phyloP scores from a whole-genome alignment of 1,140 invertebrate species.

The Leptoteleia sp. region DNA sequence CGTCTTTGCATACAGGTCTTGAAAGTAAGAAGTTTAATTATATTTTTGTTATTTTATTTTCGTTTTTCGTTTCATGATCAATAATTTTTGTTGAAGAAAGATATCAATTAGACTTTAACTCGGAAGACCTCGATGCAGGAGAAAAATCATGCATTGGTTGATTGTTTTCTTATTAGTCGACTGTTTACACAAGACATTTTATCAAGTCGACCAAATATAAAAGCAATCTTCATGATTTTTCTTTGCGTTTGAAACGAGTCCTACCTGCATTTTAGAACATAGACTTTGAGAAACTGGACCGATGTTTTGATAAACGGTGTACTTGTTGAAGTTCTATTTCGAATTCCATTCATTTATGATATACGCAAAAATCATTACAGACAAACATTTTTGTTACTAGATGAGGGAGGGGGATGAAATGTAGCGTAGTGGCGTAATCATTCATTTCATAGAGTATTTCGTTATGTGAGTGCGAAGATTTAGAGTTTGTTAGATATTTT shows the following conservation, averaged over 20 bases:
- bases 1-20: slow-evolving; percentile 53
- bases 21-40: slow-evolving; percentile 25
- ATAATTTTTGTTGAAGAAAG: slow-evolving; percentile 5
- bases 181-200: neutral
- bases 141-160: slow-evolving; percentile 33
- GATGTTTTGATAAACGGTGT: slow-evolving; percentile 52
- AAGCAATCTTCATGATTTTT: slow-evolving; percentile 45
- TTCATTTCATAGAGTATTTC: slow-evolving; percentile 34
- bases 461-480: slow-evolving; percentile 33
- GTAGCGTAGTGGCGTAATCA: slow-evolving; percentile 48
- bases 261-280: slow-evolving; percentile 61
- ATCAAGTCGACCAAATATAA: neutral
- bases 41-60: slow-evolving; percentile 21
- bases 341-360: slow-evolving; percentile 9
- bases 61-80: neutral
- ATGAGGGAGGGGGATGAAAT: slow-evolving; percentile 3
- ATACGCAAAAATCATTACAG: slow-evolving; percentile 37
- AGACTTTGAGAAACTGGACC: slow-evolving; percentile 59
- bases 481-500: slow-evolving; percentile 46
- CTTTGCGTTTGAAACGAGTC: slow-evolving; percentile 56
- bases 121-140: slow-evolving; percentile 42
- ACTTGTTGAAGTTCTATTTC: slow-evolving; percentile 22
- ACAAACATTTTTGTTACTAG: slow-evolving; percentile 39
- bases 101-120: slow-evolving; percentile 39
- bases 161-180: slow-evolving; percentile 8